Base-by-base conservation (phyloP, 2,797 vertebrate genomes). In the Hydrophis major region DNA sequence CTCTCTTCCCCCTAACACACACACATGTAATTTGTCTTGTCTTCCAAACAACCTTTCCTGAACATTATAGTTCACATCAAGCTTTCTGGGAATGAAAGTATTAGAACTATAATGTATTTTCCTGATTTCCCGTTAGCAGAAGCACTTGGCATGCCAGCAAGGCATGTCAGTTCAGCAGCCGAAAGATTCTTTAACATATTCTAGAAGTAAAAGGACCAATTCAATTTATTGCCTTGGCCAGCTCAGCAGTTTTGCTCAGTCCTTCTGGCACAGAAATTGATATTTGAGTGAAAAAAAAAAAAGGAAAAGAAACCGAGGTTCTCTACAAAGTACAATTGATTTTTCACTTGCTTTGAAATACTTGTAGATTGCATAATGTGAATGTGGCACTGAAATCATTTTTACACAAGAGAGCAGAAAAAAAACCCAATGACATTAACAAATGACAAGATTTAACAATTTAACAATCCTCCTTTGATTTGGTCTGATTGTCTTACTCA, bases 121-220 rank as follows among this genome's bases (percentile, higher is more conserved):
- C 96, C 92, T 50, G 37, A 96, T 96, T 97, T 97, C 96, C 96
- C 16, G 90, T 97, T 96, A 98, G 96, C 94, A 96, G 97, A 61
- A 96, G 93, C 96, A 96, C 96, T 97, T 96, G 96, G 53, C 53
- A 97, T 97, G 53, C 96, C 96, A 91, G 56, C 96, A 97, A 93
- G 0, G 89, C 60, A 90, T 95, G 96, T 96, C 97, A 96, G 96
- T 94, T 96, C 96, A 55, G 92, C 94, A 96, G 95, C 96, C 97
- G 96, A 96, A 97, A 93, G 93, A 96, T 93, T 92, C 94, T 96
- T 96, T 96, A 94, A 69, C 93, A 96, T 97, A 96, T 97, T 97
- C 95, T 95, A 93, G 92, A 96, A 88, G 95, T 96, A 97, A 97
- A 97, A 96, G n/a, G 94, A 95, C 94, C 92, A 14, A 60, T 95